These are phyloP conservation scores for Tridacna gigas DNA, from an alignment of 2,888 invertebrate species.

Conservation along the genomic window DNA sequence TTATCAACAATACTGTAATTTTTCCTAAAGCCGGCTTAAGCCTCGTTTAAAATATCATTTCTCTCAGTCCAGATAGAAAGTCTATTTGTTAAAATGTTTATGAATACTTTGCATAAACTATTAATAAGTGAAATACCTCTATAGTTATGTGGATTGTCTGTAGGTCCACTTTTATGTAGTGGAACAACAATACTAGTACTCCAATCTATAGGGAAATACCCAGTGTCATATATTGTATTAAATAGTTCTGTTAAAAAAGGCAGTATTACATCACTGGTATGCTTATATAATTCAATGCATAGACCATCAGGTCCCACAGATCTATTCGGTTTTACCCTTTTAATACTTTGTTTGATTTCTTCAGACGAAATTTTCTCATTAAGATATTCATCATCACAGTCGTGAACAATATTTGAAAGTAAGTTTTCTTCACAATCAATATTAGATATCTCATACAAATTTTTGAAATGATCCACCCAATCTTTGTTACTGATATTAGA, in stretches of 20 bases:
- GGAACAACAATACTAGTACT: constrained; percentile 10
- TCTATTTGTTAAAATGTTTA: not conserved
- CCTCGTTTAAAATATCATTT: constrained; percentile 3
- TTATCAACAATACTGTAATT: not conserved
- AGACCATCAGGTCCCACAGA: constrained; percentile 10
- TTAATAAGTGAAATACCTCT: constrained; percentile 12
- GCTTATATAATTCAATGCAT: constrained; percentile 15
- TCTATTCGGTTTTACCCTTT: not conserved
- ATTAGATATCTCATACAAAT: not conserved
- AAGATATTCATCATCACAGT: not conserved
- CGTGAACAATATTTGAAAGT: not conserved
- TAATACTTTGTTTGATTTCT: constrained; percentile 15
- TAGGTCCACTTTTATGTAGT: not conserved
- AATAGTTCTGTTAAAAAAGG: not conserved
- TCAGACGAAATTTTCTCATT: not conserved
- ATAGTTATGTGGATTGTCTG: constrained; percentile 3
- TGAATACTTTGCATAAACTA: not conserved
- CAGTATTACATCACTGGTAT: not conserved
- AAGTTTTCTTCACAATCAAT: not conserved
- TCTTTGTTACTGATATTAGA: not conserved
- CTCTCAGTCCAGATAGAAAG: not conserved
- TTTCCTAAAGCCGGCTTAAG: not conserved
- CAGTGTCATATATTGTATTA: not conserved
- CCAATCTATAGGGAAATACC: constrained; percentile 3
- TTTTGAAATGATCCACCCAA: not conserved